These are phyloP conservation scores for Campylomormyrus tamandua DNA, from an alignment of 2,113 vertebrate genomes.

Conservation along the genomic window DNA sequence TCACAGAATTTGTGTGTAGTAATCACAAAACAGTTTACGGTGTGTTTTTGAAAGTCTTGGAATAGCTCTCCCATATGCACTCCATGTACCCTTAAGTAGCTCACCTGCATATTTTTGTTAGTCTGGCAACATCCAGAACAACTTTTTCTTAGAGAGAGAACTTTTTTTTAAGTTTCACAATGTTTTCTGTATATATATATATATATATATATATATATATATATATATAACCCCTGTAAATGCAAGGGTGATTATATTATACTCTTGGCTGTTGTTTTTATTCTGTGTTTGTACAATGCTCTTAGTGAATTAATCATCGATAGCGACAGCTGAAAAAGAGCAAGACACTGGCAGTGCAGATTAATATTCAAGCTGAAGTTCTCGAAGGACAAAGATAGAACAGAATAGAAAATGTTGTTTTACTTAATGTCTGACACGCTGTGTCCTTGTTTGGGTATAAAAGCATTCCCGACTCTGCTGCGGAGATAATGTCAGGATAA, in stretches of 20 bases:
- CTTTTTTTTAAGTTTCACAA: not conserved
- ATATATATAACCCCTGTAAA: not conserved
- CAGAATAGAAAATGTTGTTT: constrained; percentile 1
- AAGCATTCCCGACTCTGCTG: not conserved
- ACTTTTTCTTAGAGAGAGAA: not conserved
- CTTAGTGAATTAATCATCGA: constrained; percentile 1
- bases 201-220: not conserved
- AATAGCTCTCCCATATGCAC: not conserved
- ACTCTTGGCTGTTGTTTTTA: not conserved
- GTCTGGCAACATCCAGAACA: not conserved
- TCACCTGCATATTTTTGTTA: constrained; percentile 2
- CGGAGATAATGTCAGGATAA: not conserved
- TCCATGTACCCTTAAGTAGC: not conserved
- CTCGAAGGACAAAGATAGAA: constrained; percentile 6
- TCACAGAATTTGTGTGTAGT: not conserved
- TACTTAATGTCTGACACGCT: not conserved
- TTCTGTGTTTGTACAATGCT: not conserved
- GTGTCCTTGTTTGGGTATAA: not conserved
- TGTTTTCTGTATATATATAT: not conserved
- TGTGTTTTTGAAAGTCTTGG: not conserved
- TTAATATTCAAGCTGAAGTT: constrained; percentile 11
- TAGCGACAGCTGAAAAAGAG: not conserved
- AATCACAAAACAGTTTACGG: constrained; percentile 12
- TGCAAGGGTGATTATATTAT: not conserved
- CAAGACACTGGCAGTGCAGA: not conserved